Conservation (phyloP, 2,797 vertebrate species). For the Champsocephalus esox region DNA sequence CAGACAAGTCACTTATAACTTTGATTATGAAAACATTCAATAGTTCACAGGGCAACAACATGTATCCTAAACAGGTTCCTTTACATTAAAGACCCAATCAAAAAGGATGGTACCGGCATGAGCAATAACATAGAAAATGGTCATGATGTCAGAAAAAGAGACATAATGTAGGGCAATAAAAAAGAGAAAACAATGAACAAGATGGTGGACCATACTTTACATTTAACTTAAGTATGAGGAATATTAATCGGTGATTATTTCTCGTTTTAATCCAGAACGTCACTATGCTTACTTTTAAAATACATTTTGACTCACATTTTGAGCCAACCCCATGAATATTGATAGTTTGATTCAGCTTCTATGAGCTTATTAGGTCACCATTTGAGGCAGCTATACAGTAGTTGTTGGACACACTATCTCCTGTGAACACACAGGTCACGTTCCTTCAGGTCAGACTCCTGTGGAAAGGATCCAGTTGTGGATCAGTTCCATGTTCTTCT, state of each 20-base stretch:
- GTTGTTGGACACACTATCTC: conserved; percentile 14
- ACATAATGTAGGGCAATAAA: no score
- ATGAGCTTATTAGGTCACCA: neutral
- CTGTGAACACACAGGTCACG: conserved; percentile 42
- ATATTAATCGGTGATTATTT: no score
- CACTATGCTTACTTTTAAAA: no score
- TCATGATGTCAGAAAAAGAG: no score
- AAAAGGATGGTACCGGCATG: neutral
- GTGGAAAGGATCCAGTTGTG: conserved; percentile 19
- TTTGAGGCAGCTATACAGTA: neutral
- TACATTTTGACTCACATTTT: no score
- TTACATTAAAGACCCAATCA: neutral
- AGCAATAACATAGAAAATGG: neutral
- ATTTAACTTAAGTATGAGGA: no score
- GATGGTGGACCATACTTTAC: no score
- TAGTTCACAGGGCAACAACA: neutral
- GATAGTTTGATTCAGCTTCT: neutral
- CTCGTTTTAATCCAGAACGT: no score
- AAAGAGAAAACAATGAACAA: neutral
- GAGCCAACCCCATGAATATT: neutral
- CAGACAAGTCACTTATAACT: neutral
- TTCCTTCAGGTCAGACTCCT: conserved; percentile 26
- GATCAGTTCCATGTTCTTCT: conserved; percentile 10
- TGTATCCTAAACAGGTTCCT: neutral
- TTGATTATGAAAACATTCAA: neutral